Percentiles rank a stretch among this genome's conserved stretches.
Conservation (phyloP, 92 coral and sea anemone genomes). For the Pocillopora grandis region DNA sequence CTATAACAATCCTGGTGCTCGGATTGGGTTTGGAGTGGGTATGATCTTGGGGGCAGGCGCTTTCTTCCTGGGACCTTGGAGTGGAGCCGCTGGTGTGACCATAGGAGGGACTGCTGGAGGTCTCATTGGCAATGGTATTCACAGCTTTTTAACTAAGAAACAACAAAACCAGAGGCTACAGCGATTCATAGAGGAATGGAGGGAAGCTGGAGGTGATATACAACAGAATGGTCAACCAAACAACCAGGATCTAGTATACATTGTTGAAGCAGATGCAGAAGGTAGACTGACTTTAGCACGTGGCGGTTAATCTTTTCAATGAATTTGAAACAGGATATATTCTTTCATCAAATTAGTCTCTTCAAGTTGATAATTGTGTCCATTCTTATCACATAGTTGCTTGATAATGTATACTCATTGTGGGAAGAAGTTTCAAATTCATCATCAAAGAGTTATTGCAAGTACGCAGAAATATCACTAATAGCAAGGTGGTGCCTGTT, state of each 20-base stretch:
- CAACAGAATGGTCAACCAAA: neutral
- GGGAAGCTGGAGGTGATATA: conserved; percentile 3
- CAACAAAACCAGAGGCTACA: neutral
- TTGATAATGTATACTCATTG: no score
- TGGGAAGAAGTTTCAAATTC: no score
- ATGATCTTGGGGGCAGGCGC: conserved; percentile 46
- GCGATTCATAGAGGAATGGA: conserved; percentile 30
- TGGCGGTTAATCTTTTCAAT: no score
- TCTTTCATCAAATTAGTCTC: no score
- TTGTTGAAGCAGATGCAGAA: conserved; percentile 23
- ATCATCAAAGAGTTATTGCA: no score
- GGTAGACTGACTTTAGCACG: neutral
- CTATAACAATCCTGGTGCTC: conserved; percentile 59
- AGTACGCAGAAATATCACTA: no score
- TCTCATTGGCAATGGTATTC: conserved; percentile 64
- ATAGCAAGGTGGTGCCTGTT: no score
- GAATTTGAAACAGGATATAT: no score
- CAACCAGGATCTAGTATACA: conserved; percentile 25
- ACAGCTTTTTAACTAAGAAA: conserved; percentile 11
- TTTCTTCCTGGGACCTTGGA: conserved; percentile 34
- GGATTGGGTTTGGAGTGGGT: conserved; percentile 70
- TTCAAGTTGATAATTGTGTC: no score
- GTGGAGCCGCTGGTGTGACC: conserved; percentile 41
- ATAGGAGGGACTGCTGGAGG: conserved; percentile 64
- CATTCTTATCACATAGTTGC: no score